These are phyloP conservation scores for Drosophila rellima DNA, from an alignment of 2,888 invertebrate species.

Conservation along the genomic window DNA sequence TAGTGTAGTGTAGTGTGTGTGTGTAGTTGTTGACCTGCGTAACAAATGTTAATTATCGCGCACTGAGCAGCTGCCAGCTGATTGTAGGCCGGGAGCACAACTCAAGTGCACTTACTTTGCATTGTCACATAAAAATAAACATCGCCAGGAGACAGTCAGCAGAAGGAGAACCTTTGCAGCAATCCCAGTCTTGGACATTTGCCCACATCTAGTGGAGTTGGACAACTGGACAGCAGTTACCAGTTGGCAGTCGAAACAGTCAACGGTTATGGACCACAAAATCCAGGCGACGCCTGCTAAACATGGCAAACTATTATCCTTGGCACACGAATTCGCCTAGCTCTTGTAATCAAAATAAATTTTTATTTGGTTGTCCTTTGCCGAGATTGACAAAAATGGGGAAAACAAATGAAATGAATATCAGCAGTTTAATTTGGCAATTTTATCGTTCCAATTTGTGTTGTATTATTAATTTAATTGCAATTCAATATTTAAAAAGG, in stretches of 20 bases:
- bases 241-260: constrained; percentile 38
- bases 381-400: constrained; percentile 45
- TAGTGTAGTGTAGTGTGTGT: constrained; percentile 30
- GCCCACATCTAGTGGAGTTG: constrained; percentile 47
- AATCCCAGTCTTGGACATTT: constrained; percentile 64
- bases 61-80: constrained; percentile 60
- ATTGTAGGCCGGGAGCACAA: constrained; percentile 56
- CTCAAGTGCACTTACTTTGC: constrained; percentile 79
- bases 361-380: constrained; percentile 60
- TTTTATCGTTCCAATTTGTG: background rate
- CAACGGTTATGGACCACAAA: constrained; percentile 70
- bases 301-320: constrained; percentile 28
- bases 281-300: constrained; percentile 32
- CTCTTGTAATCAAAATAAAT: constrained; percentile 72
- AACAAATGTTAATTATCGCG: constrained; percentile 67
- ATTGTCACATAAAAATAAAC: constrained; percentile 77
- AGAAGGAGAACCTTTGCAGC: constrained; percentile 22
- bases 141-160: constrained; percentile 36
- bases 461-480: constrained; percentile 10
- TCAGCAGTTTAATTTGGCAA: constrained; percentile 22
- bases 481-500: background rate
- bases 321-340: constrained; percentile 39
- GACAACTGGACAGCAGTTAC: constrained; percentile 33
- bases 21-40: constrained; percentile 55
- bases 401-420: constrained; percentile 43